Evolutionary conservation across 2,888 invertebrate genomes (phyloP).

Genomic region (Leptopterna dolabrata): DNA sequence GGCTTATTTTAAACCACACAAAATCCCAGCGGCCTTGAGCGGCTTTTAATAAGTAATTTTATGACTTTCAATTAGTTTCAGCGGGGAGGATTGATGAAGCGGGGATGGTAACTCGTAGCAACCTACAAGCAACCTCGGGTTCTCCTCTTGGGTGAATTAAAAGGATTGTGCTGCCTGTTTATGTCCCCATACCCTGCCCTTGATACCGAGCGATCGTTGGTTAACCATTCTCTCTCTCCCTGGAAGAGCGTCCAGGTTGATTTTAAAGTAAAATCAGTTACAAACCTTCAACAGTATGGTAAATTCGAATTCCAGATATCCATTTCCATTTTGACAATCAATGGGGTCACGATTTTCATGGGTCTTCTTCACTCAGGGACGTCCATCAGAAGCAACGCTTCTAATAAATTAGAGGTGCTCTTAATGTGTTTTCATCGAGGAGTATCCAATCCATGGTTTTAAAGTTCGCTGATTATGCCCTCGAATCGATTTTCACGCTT

Average conservation of each 20-base stretch:
- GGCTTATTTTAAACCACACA: background rate
- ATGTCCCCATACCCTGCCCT: background rate
- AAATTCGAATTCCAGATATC: background rate
- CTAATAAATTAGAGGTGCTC: too few species aligned
- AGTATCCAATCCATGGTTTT: too few species aligned
- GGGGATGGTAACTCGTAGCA: background rate
- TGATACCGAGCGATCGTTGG: too few species aligned
- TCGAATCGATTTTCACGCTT: too few species aligned
- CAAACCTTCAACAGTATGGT: background rate
- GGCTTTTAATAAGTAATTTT: constrained; percentile 11
- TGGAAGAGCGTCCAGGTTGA: background rate
- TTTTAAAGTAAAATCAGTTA: background rate
- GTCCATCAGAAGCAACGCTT: too few species aligned
- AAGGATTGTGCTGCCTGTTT: background rate
- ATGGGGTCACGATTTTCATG: too few species aligned
- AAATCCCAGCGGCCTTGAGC: background rate
- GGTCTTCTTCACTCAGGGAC: too few species aligned
- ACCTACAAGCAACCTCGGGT: background rate
- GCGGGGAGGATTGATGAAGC: background rate
- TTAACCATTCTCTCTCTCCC: background rate
- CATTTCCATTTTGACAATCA: background rate
- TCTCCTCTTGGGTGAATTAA: background rate
- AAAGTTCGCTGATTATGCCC: too few species aligned
- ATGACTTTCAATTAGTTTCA: background rate
- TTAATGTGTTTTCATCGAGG: too few species aligned